Evolutionary conservation across 2,113 vertebrate species (phyloP).

Genomic region (Neodontobutis hainanensis): DNA sequence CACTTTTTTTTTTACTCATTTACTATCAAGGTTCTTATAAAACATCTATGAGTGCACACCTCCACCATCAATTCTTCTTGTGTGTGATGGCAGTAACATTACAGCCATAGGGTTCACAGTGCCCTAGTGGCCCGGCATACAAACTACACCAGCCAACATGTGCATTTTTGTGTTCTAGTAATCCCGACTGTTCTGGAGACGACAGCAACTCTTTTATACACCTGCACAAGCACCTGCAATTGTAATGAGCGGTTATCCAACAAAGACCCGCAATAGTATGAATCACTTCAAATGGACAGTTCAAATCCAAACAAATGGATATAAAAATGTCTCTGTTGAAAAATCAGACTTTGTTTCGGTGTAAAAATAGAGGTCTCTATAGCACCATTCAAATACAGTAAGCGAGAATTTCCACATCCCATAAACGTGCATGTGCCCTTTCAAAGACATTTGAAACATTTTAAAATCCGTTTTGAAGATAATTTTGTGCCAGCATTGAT

Average conservation of each 20-base stretch:
- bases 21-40: too few relatives aligned
- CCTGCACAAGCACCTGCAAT: constrained; percentile 56
- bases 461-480: constrained; percentile 52
- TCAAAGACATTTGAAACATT: constrained; percentile 22
- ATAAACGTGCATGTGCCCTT: constrained; percentile 51
- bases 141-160: too few relatives aligned
- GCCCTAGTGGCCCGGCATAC: too few relatives aligned
- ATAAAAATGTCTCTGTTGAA: constrained; percentile 30
- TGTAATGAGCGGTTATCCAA: constrained; percentile 58
- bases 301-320: constrained; percentile 41
- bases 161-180: too few relatives aligned
- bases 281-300: constrained; percentile 9
- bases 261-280: too few relatives aligned
- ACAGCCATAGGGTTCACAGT: too few relatives aligned
- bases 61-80: too few relatives aligned
- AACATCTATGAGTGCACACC: too few relatives aligned
- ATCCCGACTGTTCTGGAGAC: constrained; percentile 42
- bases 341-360: constrained; percentile 44
- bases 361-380: constrained; percentile 44
- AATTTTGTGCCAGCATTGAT: constrained; percentile 57
- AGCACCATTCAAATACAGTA: constrained; percentile 77
- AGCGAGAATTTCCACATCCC: constrained; percentile 55
- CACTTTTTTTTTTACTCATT: too few relatives aligned
- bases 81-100: too few relatives aligned
- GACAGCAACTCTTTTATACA: constrained; percentile 39